These are phyloP conservation scores for Watsonalla binaria DNA, from an alignment of 2,888 invertebrate genomes.

Conservation along the genomic window DNA sequence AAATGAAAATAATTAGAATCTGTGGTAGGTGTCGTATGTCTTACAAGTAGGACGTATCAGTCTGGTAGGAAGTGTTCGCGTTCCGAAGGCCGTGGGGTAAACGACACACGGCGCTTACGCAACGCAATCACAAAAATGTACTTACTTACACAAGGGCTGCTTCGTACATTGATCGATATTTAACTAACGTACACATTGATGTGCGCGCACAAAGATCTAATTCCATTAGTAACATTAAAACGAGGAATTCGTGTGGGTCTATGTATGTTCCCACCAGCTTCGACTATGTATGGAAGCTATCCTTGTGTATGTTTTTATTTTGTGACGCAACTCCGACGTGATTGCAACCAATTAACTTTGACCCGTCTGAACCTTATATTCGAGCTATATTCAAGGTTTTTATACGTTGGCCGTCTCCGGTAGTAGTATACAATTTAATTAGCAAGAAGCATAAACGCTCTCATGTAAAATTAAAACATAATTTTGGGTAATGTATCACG, in stretches of 20 bases:
- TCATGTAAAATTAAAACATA: background rate
- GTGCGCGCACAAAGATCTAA: too few species aligned
- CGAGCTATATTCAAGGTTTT: slow-evolving; percentile 15
- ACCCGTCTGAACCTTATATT: slow-evolving; percentile 27
- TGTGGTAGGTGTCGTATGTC: background rate
- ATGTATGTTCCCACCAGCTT: too few species aligned
- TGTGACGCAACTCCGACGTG: slow-evolving; percentile 1
- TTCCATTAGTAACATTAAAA: too few species aligned
- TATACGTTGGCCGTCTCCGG: slow-evolving; percentile 16
- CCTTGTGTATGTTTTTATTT: too few species aligned
- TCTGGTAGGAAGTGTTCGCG: slow-evolving; percentile 42
- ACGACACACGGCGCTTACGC: slow-evolving; percentile 66
- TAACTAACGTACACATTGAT: too few species aligned
- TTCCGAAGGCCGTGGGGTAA: slow-evolving; percentile 69
- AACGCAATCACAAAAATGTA: slow-evolving; percentile 20
- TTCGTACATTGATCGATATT: too few species aligned
- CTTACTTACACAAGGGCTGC: too few species aligned
- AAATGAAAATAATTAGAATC: too few species aligned
- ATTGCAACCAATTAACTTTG: slow-evolving; percentile 39
- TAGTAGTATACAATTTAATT: slow-evolving; percentile 17
- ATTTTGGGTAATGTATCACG: background rate
- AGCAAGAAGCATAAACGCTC: slow-evolving; percentile 5
- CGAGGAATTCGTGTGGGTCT: too few species aligned
- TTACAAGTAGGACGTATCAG: slow-evolving; percentile 22
- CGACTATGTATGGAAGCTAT: background rate